Conservation (phyloP, 2,797 vertebrate species). For the Enoplosus armatus region DNA sequence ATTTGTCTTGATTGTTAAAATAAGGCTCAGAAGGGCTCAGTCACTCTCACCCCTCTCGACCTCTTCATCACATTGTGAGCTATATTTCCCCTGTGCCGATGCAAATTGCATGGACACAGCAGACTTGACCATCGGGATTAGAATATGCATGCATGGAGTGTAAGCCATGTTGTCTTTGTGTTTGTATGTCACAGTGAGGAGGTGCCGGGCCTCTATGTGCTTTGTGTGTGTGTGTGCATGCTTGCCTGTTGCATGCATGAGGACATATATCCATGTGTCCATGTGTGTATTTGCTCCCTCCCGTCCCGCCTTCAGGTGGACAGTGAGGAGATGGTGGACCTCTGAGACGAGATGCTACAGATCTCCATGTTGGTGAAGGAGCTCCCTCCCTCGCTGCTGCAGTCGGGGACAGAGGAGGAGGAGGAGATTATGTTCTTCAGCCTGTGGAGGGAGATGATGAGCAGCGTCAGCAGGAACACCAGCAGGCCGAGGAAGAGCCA, state of each 20-base stretch:
- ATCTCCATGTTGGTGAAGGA: slow-evolving; percentile 98
- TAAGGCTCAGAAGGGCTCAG: slow-evolving; percentile 11
- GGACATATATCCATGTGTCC: background rate
- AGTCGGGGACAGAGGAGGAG: slow-evolving; percentile 93
- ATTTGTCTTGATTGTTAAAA: slow-evolving; percentile 26
- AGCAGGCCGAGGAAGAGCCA: slow-evolving; percentile 97
- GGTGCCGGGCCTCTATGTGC: background rate
- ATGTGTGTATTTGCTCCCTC: background rate
- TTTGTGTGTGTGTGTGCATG: slow-evolving; percentile 15
- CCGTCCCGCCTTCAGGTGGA: slow-evolving; percentile 72
- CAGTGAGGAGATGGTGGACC: slow-evolving; percentile 90
- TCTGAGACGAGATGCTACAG: slow-evolving; percentile 94
- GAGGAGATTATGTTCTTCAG: slow-evolving; percentile 98
- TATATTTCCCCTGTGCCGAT: slow-evolving; percentile 27
- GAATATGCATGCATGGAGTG: slow-evolving; percentile 34
- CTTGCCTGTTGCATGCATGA: slow-evolving; percentile 10
- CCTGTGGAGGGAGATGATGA: slow-evolving; percentile 95
- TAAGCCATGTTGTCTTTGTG: slow-evolving; percentile 4
- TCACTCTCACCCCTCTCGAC: slow-evolving; percentile 19
- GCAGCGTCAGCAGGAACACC: slow-evolving; percentile 93
- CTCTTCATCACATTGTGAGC: slow-evolving; percentile 30
- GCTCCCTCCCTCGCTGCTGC: slow-evolving; percentile 89
- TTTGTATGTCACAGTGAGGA: slow-evolving; percentile 34
- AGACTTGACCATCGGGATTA: background rate
- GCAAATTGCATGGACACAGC: slow-evolving; percentile 7